Base-by-base conservation (phyloP, 1,140 invertebrate species). In the Pseudomyrmex dendroicus region DNA sequence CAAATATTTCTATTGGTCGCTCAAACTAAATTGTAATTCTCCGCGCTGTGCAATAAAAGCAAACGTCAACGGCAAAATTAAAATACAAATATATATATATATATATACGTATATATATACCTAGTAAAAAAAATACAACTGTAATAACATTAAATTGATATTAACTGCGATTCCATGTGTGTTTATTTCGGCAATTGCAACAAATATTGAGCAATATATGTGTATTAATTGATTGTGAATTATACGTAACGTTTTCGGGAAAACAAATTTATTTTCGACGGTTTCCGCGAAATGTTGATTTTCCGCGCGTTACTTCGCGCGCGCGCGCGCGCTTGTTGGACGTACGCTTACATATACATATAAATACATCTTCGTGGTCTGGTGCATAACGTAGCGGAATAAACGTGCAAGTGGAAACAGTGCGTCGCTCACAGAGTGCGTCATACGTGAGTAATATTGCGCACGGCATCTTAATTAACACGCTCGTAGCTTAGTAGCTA, bases 381-480 rank as follows among this genome's bases (percentile, higher is more conserved):
- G 74, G 13, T 57, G 63, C 50, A 13, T 77, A 78, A 78, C 52
- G 76, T 70, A 54, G 17, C 20, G 52, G 64, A 78, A 78, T 78
- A 68, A 78, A 78, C 44, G 64, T 7, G 52, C 63, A 25, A 68
- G 20, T 56, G 50, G 52, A 35, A 57, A 48, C 46, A 17, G 46
- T 20, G 52, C 64, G 20, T 78, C 52, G 17, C 48, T 44, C n/a
- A 17, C n/a, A 35, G n/a, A 17, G 9, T 25, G 44, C 48, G 44
- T 48, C 44, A 15, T 62, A 22, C 13, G 63, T 15, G 73, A 52
- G n/a, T 35, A 63, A 35, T 68, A 59, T 78, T 44, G 44, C 64
- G 63, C 64, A 44, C n/a, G 52, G 46, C 76, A 78, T 78, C 76
- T 78, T 78, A 78, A 78, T 78, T 70, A 70, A 70, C 52, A 57